Evolutionary conservation across 2,113 vertebrate genomes (phyloP).

Genomic region (Toxotes chatareus): DNA sequence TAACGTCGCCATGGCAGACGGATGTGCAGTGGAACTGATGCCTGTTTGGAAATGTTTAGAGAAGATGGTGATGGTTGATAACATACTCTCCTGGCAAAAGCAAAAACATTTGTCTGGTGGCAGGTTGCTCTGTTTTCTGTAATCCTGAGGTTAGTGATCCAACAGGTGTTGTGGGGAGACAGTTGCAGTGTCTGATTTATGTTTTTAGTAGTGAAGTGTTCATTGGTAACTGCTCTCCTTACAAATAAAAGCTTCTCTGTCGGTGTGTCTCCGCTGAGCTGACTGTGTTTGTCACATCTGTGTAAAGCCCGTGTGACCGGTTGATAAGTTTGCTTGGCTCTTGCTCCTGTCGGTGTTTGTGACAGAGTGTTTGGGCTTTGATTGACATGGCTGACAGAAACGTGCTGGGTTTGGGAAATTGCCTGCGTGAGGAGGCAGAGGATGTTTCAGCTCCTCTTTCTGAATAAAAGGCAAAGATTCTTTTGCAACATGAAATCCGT

Average conservation of each 20-base stretch:
- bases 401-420: too few species aligned
- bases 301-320: neutral
- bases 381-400: neutral
- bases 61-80: neutral
- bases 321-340: neutral
- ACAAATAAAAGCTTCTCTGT: neutral
- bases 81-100: neutral
- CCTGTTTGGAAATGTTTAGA: conserved; percentile 18
- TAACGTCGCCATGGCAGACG: neutral
- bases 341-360: neutral
- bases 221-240: neutral
- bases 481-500: neutral
- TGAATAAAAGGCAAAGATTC: neutral
- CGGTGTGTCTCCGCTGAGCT: neutral
- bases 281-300: neutral
- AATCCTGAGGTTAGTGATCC: neutral
- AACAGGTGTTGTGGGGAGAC: neutral
- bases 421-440: too few species aligned
- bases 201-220: neutral
- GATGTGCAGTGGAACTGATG: conserved; percentile 4
- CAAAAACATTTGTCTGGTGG: neutral
- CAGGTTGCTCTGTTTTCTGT: neutral
- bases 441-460: too few species aligned
- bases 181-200: neutral
- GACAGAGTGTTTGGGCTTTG: neutral